Percentiles rank a stretch among this genome's conserved stretches.
phyloP scores from a whole-genome alignment of 2,113 vertebrate genomes.

The Lampris incognitus region DNA sequence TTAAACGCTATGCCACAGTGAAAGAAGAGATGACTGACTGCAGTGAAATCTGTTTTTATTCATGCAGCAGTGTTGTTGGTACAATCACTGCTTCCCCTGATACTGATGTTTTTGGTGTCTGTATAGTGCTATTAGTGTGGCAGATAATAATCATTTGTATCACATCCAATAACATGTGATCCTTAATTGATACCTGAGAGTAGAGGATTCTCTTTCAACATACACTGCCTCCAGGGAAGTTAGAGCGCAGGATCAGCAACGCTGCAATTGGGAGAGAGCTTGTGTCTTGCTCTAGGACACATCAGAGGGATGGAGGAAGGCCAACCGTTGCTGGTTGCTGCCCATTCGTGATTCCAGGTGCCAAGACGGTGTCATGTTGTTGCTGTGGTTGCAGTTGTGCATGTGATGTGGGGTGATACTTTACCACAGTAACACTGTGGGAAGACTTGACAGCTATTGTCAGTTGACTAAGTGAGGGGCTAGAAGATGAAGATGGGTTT shows the following conservation, averaged over 20 bases:
- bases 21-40: constrained; percentile 2
- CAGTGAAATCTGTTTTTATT: neutral
- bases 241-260: too few species aligned
- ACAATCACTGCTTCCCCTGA: neutral
- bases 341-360: neutral
- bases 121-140: too few species aligned
- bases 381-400: constrained; percentile 1
- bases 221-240: too few species aligned
- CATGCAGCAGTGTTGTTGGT: neutral
- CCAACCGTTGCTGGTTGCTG: constrained; percentile 6
- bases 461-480: constrained; percentile 65
- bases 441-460: constrained; percentile 65
- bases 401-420: constrained; percentile 8
- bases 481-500: constrained; percentile 60
- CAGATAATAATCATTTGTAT: too few species aligned
- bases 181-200: too few species aligned
- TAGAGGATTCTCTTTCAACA: too few species aligned
- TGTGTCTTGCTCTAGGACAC: too few species aligned
- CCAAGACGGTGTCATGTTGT: neutral
- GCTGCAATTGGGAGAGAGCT: too few species aligned
- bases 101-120: neutral
- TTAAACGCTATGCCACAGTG: neutral
- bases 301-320: too few species aligned
- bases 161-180: too few species aligned
- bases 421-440: constrained; percentile 26